Percentiles rank a stretch among this genome's conserved stretches.
phyloP scores from a whole-genome alignment of 2,113 vertebrate genomes.

The Neodontobutis hainanensis region DNA sequence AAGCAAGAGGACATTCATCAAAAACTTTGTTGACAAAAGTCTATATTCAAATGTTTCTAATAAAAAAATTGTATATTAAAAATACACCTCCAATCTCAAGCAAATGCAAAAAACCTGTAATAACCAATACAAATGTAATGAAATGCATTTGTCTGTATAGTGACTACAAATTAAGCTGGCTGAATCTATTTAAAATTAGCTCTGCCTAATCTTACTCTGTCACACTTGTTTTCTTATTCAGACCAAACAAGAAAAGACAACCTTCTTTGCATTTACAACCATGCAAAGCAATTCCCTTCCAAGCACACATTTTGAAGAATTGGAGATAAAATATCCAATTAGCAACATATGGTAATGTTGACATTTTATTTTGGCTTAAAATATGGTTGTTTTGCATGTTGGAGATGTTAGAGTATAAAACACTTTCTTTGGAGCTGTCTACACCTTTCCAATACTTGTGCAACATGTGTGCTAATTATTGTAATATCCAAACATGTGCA shows the following conservation, averaged over 20 bases:
- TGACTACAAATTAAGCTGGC: slow-evolving; percentile 51
- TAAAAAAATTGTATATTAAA: too few relatives aligned
- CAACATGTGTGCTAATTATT: too few relatives aligned
- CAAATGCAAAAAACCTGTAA: too few relatives aligned
- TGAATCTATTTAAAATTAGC: slow-evolving; percentile 49
- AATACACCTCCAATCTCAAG: too few relatives aligned
- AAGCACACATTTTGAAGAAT: slow-evolving; percentile 44
- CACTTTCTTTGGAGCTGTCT: slow-evolving; percentile 18
- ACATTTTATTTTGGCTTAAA: slow-evolving; percentile 60
- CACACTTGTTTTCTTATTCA: slow-evolving; percentile 29
- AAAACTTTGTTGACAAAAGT: too few relatives aligned
- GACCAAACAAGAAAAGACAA: slow-evolving; percentile 20
- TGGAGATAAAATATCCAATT: slow-evolving; percentile 57
- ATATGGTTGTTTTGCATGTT: slow-evolving; percentile 39
- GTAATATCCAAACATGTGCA: too few relatives aligned
- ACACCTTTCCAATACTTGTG: not conserved
- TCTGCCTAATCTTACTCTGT: slow-evolving; percentile 30
- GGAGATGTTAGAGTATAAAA: slow-evolving; percentile 12
- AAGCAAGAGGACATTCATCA: too few relatives aligned
- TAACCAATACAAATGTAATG: slow-evolving; percentile 46
- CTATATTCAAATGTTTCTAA: too few relatives aligned
- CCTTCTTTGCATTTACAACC: slow-evolving; percentile 46
- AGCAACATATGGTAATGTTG: slow-evolving; percentile 63
- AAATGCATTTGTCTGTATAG: slow-evolving; percentile 52
- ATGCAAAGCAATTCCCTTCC: slow-evolving; percentile 19